phyloP scores from a whole-genome alignment of 2,888 invertebrate genomes.

The Tipula helvola region DNA sequence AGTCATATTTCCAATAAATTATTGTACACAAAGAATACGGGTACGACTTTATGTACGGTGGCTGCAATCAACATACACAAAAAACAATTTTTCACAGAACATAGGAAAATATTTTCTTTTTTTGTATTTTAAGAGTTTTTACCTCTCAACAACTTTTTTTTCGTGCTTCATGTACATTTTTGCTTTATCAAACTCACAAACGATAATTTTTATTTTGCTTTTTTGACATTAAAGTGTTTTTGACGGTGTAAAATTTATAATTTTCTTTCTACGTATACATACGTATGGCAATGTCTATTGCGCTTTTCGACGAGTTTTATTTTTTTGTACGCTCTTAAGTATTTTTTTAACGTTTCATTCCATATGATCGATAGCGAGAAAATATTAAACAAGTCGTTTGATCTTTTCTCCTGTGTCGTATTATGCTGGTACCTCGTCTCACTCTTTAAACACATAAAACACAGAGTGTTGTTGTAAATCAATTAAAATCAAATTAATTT shows the following conservation, averaged over 20 bases:
- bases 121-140: background rate
- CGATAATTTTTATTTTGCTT: background rate
- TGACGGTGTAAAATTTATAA: background rate
- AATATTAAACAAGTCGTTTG: constrained; percentile 4
- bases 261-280: background rate
- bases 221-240: background rate
- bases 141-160: background rate
- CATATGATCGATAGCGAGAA: background rate
- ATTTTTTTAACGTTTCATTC: background rate
- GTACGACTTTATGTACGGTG: background rate
- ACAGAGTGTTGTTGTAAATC: background rate
- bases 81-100: background rate
- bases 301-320: background rate
- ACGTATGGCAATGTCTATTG: background rate
- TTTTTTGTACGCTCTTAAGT: background rate
- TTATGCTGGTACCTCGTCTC: background rate
- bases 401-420: background rate
- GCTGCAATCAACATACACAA: background rate
- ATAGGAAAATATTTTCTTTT: background rate
- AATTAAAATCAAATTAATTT: background rate
- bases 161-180: background rate
- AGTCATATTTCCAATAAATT: background rate
- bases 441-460: background rate
- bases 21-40: background rate
- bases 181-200: constrained; percentile 4